Evolutionary conservation across 2,113 vertebrate species (phyloP), one percentile per base, ranked within the genome.

Genomic region (Bostrychus sinensis): DNA sequence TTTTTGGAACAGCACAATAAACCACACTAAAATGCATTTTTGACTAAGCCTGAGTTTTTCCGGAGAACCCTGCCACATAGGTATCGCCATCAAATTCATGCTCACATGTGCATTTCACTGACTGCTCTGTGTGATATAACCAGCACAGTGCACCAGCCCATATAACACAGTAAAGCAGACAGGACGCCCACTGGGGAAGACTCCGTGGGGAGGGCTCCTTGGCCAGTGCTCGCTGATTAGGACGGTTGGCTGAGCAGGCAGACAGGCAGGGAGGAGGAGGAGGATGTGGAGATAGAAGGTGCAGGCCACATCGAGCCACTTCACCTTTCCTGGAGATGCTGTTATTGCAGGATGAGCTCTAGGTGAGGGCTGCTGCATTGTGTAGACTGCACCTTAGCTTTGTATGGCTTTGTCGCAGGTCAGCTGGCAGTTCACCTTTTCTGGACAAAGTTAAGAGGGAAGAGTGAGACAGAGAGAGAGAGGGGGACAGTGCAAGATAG

Each of bases 261-360:
- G 66, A 77, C n/a, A n/a, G n/a, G 1, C 72, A 70, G 63, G 22
- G 36, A 50, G 75, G 82, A n/a, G n/a, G 72, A 54, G 55, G 64
- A 59, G 72, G 75, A 70, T 48, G 72, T 45, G 50, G 66, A 77
- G 67, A 75, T 41, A 62, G 75, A 66, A 56, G 85, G 64, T 19
- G 45, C 59, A 3, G 42, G 55, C 55, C 16, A 20, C 43, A 63
- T 53, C 12, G 16, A 69, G 59, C 36, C 73, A 73, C 73, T 75
- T 50, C 17, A 32, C 23, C 17, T 4, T 58, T 50, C 56, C 56
- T 58, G 32, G 17, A 38, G 39, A 42, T 38, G n/a, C 45, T 17
- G 60, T 45, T 78, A 54, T 77, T 34, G 54, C 8, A 7, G 5
- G 28, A 39, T 20, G 51, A 55, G 25, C 1, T n/a, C n/a, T 3